Conservation (phyloP, 2,113 vertebrate species). For the Chaenogobius annularis region DNA sequence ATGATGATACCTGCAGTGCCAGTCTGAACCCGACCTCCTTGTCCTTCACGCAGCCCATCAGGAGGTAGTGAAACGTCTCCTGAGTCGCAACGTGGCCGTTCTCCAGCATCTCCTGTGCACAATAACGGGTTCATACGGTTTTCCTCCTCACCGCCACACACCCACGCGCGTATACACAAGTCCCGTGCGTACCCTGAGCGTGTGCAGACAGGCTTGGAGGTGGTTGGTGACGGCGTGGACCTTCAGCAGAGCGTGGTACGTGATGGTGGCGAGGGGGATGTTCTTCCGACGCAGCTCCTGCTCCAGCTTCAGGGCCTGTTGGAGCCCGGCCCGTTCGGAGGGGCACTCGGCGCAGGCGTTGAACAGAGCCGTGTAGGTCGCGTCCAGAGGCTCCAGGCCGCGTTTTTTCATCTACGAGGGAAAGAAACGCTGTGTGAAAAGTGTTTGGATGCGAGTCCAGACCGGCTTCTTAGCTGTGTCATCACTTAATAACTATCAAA, state of each 20-base stretch:
- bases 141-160: too few species aligned
- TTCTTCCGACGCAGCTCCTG: conserved; percentile 83
- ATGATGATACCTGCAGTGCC: conserved; percentile 92
- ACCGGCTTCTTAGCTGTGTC: neutral
- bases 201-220: conserved; percentile 83
- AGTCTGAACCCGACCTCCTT: conserved; percentile 84
- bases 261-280: conserved; percentile 80
- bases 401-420: conserved; percentile 91
- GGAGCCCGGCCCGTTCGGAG: conserved; percentile 82
- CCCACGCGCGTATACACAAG: too few species aligned
- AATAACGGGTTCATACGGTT: too few species aligned
- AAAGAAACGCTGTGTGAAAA: neutral
- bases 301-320: conserved; percentile 82
- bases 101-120: conserved; percentile 85
- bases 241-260: conserved; percentile 90
- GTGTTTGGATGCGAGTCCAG: neutral
- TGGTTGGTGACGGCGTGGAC: conserved; percentile 81
- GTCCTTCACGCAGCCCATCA: conserved; percentile 90
- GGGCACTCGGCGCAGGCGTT: conserved; percentile 90
- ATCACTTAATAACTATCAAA: too few species aligned
- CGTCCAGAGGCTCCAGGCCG: conserved; percentile 78
- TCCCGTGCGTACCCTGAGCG: conserved; percentile 79
- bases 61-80: conserved; percentile 89
- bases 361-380: conserved; percentile 94
- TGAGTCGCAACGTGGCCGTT: conserved; percentile 83